phyloP scores from a whole-genome alignment of 2,797 vertebrate genomes.

The Poecilia gillii region DNA sequence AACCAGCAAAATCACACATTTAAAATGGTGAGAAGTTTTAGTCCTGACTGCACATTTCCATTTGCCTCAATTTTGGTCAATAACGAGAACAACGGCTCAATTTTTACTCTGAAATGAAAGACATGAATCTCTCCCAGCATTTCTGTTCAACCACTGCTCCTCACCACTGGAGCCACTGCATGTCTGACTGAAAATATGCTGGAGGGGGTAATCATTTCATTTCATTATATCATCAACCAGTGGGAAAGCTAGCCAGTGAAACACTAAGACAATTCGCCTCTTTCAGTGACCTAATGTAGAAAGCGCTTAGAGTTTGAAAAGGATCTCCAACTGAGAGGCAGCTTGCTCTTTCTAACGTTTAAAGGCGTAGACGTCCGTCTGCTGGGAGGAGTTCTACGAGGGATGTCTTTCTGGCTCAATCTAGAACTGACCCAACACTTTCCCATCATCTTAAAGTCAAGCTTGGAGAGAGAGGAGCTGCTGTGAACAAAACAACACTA shows the following conservation, averaged over 20 bases:
- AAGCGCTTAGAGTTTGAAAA: background rate
- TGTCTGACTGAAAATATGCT: constrained; percentile 32
- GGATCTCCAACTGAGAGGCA: background rate
- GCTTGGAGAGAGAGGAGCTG: background rate
- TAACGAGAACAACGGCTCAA: background rate
- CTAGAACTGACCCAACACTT: background rate
- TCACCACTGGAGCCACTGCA: constrained; percentile 23
- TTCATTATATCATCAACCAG: constrained; percentile 2
- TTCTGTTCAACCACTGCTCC: constrained; percentile 8
- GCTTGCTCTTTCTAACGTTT: background rate
- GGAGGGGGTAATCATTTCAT: constrained; percentile 1
- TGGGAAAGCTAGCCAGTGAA: background rate
- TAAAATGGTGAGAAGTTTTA: background rate
- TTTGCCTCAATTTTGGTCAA: background rate
- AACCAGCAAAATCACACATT: background rate
- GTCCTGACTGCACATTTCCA: background rate
- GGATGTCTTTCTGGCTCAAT: background rate
- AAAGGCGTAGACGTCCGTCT: background rate
- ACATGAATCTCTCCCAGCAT: constrained; percentile 7
- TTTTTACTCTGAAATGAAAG: background rate
- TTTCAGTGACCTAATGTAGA: background rate
- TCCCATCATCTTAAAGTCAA: background rate
- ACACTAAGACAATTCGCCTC: background rate
- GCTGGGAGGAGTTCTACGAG: background rate
- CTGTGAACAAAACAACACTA: background rate